phyloP scores from a whole-genome alignment of 2,113 vertebrate genomes.

The Prunella himalayana region DNA sequence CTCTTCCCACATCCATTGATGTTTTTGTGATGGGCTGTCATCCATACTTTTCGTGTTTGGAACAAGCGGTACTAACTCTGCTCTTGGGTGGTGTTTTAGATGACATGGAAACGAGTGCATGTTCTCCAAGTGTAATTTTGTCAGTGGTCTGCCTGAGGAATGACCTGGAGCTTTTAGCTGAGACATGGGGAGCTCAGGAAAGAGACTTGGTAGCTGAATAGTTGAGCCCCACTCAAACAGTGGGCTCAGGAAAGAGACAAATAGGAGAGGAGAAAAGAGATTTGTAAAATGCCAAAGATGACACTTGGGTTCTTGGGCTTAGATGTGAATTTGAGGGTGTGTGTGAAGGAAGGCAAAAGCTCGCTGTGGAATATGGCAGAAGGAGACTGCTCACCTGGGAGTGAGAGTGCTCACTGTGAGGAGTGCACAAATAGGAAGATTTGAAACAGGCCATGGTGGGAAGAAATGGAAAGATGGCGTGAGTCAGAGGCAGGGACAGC shows the following conservation, averaged over 20 bases:
- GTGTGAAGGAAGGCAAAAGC: not conserved
- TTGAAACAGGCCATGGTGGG: not conserved
- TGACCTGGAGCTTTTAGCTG: not conserved
- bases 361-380: not conserved
- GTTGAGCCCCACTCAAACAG: not conserved
- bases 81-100: constrained; percentile 1
- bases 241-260: not conserved
- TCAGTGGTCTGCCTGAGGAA: not conserved
- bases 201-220: not conserved
- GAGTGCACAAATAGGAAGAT: not conserved
- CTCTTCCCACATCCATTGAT: not conserved
- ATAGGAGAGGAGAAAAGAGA: not conserved
- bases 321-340: not conserved
- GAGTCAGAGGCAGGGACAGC: not conserved
- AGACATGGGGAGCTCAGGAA: not conserved
- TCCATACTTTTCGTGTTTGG: not conserved
- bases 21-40: not conserved
- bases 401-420: not conserved
- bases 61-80: not conserved
- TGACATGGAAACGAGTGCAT: not conserved
- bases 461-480: not conserved
- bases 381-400: not conserved
- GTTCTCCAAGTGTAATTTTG: not conserved
- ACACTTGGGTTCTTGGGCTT: not conserved
- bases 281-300: not conserved